Evolutionary conservation across 2,113 vertebrate genomes (phyloP), one percentile per base, ranked within the genome.

Genomic region (Alligator sinensis): DNA sequence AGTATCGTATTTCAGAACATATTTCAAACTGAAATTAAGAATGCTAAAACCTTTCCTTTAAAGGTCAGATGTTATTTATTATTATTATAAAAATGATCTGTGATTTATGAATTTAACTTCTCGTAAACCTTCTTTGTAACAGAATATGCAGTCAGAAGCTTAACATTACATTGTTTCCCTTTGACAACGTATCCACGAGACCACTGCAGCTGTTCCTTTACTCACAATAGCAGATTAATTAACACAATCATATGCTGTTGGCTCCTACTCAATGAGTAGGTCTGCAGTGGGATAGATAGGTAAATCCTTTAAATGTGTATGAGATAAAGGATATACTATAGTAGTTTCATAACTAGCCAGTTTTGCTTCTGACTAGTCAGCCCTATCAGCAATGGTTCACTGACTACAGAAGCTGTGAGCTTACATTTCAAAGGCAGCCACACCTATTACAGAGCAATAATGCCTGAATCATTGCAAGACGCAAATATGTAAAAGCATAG

Each of bases 211-310:
- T 99, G 99, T 99, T 99, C 99, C 99, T 98, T 97, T 97, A 98
- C 98, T 99, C 98, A 99, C 99, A 99, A 99, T 99, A 99, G 99
- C 99, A 99, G 99, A 99, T 99, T 99, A 99, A 99, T 99, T 99
- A 99, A 99, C 99, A 99, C 99, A 99, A 99, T 99, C 99, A 98
- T 99, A 98, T 98, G 99, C 98, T 98, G 98, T 98, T 99, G 99
- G 99, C 99, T 99, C 97, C 93, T 98, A 98, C 99, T 99, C 99
- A 99, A 99, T 98, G 98, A 98, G 98, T 99, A 98, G 99, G 99
- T 99, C 99, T 99, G 99, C 98, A 98, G 98, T 96, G 97, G 98
- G 99, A 98, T 98, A 99, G 99, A 99, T 99, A 99, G 99, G 99
- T 99, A 99, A 99, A 99, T 99, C 99, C 99, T 99, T 98, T 98